Conservation (phyloP, 2,797 vertebrate genomes). For the Fundulus diaphanus region DNA sequence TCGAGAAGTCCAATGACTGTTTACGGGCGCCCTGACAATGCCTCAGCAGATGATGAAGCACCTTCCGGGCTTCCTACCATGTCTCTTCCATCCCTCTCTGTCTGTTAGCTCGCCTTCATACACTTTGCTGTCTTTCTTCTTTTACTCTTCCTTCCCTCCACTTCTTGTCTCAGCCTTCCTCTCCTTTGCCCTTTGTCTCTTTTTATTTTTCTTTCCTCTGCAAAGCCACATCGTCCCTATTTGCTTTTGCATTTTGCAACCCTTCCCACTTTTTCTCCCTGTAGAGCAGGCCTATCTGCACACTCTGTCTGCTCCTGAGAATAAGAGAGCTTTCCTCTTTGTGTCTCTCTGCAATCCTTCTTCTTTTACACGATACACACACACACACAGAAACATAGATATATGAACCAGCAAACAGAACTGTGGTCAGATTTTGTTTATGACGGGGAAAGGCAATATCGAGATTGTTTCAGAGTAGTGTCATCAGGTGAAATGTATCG, state of each 20-base stretch:
- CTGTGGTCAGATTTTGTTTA: constrained; percentile 81
- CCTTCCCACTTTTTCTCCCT: constrained; percentile 54
- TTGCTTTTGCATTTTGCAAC: constrained; percentile 70
- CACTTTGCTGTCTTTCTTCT: constrained; percentile 51
- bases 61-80: constrained; percentile 74
- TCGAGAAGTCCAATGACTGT: constrained; percentile 83
- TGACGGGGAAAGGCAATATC: constrained; percentile 80
- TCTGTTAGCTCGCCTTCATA: constrained; percentile 63
- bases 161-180: constrained; percentile 38
- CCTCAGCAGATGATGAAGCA: constrained; percentile 84
- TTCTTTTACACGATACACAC: constrained; percentile 29
- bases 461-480: constrained; percentile 81
- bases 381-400: constrained; percentile 30
- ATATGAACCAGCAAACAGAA: constrained; percentile 43
- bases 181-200: constrained; percentile 33
- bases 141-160: constrained; percentile 57
- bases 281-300: constrained; percentile 63
- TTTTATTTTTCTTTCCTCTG: constrained; percentile 53
- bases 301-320: constrained; percentile 49
- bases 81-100: constrained; percentile 71
- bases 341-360: constrained; percentile 37
- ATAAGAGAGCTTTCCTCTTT: constrained; percentile 55
- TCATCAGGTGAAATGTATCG: constrained; percentile 81
- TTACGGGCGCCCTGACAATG: constrained; percentile 81
- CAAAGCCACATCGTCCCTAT: constrained; percentile 59